Evolutionary conservation across 1,140 invertebrate species (phyloP), one percentile per base, ranked within the genome.

Genomic region (Drosophila elegans): DNA sequence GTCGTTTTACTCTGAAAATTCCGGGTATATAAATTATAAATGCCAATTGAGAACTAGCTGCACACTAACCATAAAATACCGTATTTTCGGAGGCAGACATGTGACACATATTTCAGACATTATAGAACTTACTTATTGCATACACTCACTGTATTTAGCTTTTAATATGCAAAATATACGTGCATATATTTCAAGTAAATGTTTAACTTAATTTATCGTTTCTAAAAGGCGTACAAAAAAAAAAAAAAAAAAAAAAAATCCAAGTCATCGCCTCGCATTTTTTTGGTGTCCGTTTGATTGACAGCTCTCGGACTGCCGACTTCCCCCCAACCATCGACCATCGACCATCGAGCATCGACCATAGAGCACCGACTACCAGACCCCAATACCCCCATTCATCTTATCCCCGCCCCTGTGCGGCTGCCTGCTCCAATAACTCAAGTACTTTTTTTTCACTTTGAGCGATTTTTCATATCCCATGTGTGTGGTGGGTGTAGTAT

Each of bases 341-440:
- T 1, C 25, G 45, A n/a, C n/a, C n/a, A n/a, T n/a, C n/a, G n/a
- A n/a, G n/a, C 29, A 32, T 32, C 29, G 29, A 27, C 3, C 12
- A 51, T 1, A 12, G 45, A 48, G 16, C 21, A 2, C 44, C 21
- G 6, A 12, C 4, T 13, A 27, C 27, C 13, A 34, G 21, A 36
- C 27, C 51, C 29, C 34, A 32, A 42, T n/a, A 11, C 36, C 51
- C 48, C 42, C 21, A 42, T 32, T 57, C 63, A 41, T 46, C 63
- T 56, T 46, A 55, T 21, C 39, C 36, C 29, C 41, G 32, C 73
- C 42, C 49, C 39, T 54, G 25, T 13, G 25, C 73, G 27, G 66
- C 75, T 79, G 82, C 82, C 82, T 88, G 83, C 78, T 79, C 83
- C 83, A 86, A 86, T 86, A 86, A 88, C 78, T 88, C 83, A 88